phyloP scores from a whole-genome alignment of 1,140 invertebrate species.

The Drosophila auraria region DNA sequence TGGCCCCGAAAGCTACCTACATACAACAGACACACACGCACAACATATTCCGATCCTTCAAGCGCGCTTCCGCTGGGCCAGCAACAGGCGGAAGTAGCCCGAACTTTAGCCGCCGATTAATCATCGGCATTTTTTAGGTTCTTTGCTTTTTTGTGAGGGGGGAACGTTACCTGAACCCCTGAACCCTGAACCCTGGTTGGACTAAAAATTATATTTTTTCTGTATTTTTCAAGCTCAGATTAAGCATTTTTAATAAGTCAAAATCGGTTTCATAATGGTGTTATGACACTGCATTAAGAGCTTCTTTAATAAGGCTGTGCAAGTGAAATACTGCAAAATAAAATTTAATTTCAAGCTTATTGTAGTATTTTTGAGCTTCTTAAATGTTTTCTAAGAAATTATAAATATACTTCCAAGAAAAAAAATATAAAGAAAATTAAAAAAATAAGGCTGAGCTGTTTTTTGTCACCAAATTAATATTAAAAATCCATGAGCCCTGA shows the following conservation, averaged over 20 bases:
- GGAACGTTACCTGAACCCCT: too few species aligned
- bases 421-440: too few species aligned
- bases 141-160: background rate
- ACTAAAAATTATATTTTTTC: background rate
- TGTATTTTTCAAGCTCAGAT: background rate
- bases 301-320: background rate
- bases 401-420: too few species aligned
- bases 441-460: too few species aligned
- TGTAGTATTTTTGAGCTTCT: too few species aligned
- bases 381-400: too few species aligned
- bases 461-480: too few species aligned
- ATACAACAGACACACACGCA: constrained; percentile 9
- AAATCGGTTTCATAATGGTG: background rate
- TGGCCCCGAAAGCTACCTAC: background rate
- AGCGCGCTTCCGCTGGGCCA: constrained; percentile 68
- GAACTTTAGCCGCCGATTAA: constrained; percentile 20
- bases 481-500: too few species aligned
- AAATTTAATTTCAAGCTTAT: too few species aligned
- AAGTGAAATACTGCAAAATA: too few species aligned
- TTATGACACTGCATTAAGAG: too few species aligned
- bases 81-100: constrained; percentile 50
- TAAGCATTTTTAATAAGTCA: background rate
- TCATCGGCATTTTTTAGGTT: constrained; percentile 9
- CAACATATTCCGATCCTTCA: constrained; percentile 63
- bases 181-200: background rate